Base-by-base conservation (phyloP, 2,113 vertebrate species). In the Numenius arquata region DNA sequence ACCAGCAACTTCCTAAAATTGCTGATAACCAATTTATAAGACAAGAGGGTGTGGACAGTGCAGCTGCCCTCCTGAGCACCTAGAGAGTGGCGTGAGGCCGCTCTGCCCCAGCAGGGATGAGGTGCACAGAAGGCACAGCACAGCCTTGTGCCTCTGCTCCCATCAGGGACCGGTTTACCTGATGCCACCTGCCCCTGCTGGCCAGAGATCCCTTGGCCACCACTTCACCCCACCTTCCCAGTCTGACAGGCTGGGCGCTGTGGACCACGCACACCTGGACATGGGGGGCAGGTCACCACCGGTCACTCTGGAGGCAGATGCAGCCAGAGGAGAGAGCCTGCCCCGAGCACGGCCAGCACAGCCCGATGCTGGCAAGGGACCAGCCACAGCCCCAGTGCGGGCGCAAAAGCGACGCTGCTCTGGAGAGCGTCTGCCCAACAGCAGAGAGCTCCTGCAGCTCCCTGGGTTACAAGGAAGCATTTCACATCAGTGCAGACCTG, bases 301-400 rank as follows among this genome's bases (percentile, higher is more conserved):
- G 2, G 22, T 6, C 34, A 2, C 48, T 17, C 43, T 1, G 15
- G 11, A 9, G 22, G 45, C 3, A 5, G 50, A 9, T 2, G 5
- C 43, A 26, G 4, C 71, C 4, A 8, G 34, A 41, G 45, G 10
- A 52, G 5, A 4, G 32, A 6, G 20, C 22, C 82, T 36, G 41
- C 14, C 56, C 85, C 4, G 4, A 10, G 62, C 1, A 0, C 0
- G 6, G 5, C 0, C 0, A 66, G 58, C 21, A 9, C 36, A 30
- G 70, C 47, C 75, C 0, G 0, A 10, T 26, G 67, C 47, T 29
- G 3, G 3, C n/a, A 1, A 1, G 4, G 72, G 14, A 38, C 47
- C 0, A 6, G 23, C 1, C 56, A 15, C 36, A 36, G 56, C 43
- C 15, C 3, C 2, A 8, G 4, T 1, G 5, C 23, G 15, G n/a